These are phyloP conservation scores for Spea hammondii DNA, from an alignment of 2,797 vertebrate genomes.

Conservation along the genomic window DNA sequence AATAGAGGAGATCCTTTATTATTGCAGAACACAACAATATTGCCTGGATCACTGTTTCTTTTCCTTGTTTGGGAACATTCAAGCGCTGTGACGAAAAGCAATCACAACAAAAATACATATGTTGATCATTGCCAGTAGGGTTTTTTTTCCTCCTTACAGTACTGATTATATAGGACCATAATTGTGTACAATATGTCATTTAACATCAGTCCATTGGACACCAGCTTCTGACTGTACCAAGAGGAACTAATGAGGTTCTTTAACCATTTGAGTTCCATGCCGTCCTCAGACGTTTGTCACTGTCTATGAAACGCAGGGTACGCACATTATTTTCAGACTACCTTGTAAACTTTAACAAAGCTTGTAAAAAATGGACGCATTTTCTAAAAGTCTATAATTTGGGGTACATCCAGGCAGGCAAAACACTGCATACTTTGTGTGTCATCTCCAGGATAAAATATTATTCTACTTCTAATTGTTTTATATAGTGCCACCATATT, in stretches of 20 bases:
- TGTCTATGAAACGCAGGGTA: too few relatives aligned
- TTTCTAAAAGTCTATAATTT: too few relatives aligned
- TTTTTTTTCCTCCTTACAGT: neutral
- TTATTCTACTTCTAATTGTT: neutral
- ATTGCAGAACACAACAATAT: slow-evolving; percentile 19
- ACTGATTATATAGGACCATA: neutral
- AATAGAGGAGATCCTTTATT: slow-evolving; percentile 23
- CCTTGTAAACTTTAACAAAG: too few relatives aligned
- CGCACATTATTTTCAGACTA: too few relatives aligned
- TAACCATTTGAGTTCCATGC: neutral
- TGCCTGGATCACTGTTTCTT: slow-evolving; percentile 20
- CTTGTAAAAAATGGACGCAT: too few relatives aligned
- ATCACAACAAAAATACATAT: slow-evolving; percentile 32
- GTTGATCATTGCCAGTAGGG: slow-evolving; percentile 18
- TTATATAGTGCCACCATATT: neutral
- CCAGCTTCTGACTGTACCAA: neutral
- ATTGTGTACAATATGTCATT: slow-evolving; percentile 32
- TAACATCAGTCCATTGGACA: neutral
- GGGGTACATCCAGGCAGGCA: too few relatives aligned
- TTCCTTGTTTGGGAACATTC: slow-evolving; percentile 46
- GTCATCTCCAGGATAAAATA: too few relatives aligned
- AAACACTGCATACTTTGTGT: too few relatives aligned
- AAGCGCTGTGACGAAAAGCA: slow-evolving; percentile 36
- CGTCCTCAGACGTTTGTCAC: too few relatives aligned
- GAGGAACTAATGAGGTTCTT: neutral